Base-by-base conservation (phyloP, 92 coral and sea anemone genomes). In the Palythoa grandiflora region DNA sequence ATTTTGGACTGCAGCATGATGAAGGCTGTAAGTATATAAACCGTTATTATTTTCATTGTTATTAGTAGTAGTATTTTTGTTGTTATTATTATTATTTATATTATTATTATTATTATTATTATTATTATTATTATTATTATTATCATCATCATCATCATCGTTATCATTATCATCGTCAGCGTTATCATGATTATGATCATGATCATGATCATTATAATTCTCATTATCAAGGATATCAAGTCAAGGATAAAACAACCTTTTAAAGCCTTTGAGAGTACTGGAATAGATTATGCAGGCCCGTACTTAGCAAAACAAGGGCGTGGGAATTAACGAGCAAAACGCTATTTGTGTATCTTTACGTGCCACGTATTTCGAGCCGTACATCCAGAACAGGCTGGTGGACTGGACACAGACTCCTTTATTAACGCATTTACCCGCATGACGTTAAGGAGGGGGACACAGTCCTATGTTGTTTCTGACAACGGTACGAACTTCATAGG, bases 401-500 rank as follows among this genome's bases (percentile, higher is more conserved):
- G 57, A 38, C 75, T 77, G 12, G 93, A 50, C 68, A 87, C 85
- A 80, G 28, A 28, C 28, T 28, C 28, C 28, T 28, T 28, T 28
- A 28, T 28, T 28, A 28, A 28, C 28, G 28, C 28, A 28, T 28
- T 28, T 28, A 28, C 28, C 28, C 0, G 28, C 28, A 28, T 28
- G 28, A 28, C 28, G 28, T 28, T 28, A 28, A 28, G 28, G 28
- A 28, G 28, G 28, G 28, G 28, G 28, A 28, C 28, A 28, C 75
- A 83, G 13, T n/a, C 84, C 3, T 83, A 73, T 70, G 91, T 88
- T 17, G 57, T 91, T 6, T 87, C 89, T 20, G 68, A 91, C 68
- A 87, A 87, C 71, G 88, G 88, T 15, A 76, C 93, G 35, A 91
- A 87, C 75, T 88, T 93, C 68, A 90, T 88, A 5, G 88, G 79